Base-by-base conservation (phyloP, 92 coral and sea anemone genomes). In the Siderastrea radians region DNA sequence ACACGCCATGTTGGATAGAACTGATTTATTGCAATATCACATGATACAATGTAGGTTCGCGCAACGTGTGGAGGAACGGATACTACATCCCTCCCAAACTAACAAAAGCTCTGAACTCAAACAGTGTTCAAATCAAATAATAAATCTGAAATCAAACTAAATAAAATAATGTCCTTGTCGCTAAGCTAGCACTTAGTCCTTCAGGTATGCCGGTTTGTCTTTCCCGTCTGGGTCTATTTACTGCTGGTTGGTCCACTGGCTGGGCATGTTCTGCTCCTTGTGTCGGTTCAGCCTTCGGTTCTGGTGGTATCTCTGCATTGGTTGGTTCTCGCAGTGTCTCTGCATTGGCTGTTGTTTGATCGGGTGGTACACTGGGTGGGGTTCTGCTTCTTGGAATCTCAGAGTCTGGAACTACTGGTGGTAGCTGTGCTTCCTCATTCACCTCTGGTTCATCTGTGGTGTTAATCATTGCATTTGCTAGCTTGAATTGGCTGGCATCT, bases 401-500 rank as follows among this genome's bases (percentile, higher is more conserved):
- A 73, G 59, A 50, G 70, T 62, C 72, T 60, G 80, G 88, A 61
- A 66, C 62, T 84, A 73, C 72, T 46, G 61, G 83, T 53, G 74
- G 60, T 79, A 50, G 77, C 67, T n/a, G 77, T 60, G 74, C 49
- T 64, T 74, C 55, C 84, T 52, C 72, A 49, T 45, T 87, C 65
- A n/a, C 67, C 76, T 73, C 86, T 49, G 61, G 74, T 61, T 87
- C 91, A 74, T 80, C 81, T 61, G 81, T 81, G 72, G 91, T 87
- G 86, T 87, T 87, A 74, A 87, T 80, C 44, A 87, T 82, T 72
- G 46, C 48, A 64, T 90, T 90, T 51, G 78, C 89, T 47, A 90
- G 89, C 15, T 90, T 90, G 67, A 77, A 84, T n/a, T 84, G 89
- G 68, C 93, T 90, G 45, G 85, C 71, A 75, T 89, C 93, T 19